These are phyloP conservation scores for Lamellibrachia satsuma DNA, from an alignment of 2,888 invertebrate species.

Conservation along the genomic window DNA sequence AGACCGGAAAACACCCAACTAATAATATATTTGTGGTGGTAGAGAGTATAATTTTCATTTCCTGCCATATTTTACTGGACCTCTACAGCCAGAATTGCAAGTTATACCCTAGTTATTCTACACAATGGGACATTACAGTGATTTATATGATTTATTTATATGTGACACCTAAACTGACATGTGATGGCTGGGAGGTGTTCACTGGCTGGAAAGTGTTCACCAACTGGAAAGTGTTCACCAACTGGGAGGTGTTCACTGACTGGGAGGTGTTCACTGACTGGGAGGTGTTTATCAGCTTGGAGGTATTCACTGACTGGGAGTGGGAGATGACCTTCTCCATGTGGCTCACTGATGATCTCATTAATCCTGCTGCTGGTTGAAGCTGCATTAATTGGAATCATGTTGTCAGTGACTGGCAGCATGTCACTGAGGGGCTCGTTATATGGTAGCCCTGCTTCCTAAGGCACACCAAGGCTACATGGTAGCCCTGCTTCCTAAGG, in stretches of 20 bases:
- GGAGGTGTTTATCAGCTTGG: background rate
- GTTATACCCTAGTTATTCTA: no score
- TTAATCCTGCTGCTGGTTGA: background rate
- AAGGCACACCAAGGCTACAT: background rate
- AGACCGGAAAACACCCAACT: no score
- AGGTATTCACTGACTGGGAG: background rate
- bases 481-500: background rate
- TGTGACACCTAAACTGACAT: no score
- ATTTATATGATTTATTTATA: no score
- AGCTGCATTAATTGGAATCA: slow-evolving; percentile 10
- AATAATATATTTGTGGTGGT: no score
- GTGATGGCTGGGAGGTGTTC: background rate
- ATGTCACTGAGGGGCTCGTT: background rate
- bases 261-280: background rate
- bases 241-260: background rate
- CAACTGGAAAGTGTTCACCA: background rate
- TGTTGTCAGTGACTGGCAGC: slow-evolving; percentile 10
- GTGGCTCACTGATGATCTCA: background rate
- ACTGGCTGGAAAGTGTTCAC: background rate
- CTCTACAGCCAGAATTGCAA: no score
- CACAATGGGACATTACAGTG: no score
- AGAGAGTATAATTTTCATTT: no score
- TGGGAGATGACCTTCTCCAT: background rate
- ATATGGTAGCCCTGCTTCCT: background rate
- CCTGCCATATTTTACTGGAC: no score